These are phyloP conservation scores for Pachypanchax playfairii DNA, from an alignment of 2,113 vertebrate species.

Conservation along the genomic window DNA sequence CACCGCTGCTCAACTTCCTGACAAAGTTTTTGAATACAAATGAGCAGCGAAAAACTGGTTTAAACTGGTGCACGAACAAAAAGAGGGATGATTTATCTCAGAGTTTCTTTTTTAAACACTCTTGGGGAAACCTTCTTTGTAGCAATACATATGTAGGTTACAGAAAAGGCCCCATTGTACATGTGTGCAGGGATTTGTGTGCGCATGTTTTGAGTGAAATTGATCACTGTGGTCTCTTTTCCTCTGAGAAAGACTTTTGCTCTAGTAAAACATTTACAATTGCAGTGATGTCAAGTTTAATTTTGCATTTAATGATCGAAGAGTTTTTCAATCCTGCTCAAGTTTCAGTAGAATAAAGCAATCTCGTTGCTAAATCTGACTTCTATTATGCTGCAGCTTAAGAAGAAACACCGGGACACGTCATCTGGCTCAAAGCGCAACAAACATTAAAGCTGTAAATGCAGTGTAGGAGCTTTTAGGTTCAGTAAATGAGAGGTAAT, in stretches of 20 bases:
- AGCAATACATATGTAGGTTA: neutral
- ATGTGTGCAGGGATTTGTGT: neutral
- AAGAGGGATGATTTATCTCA: conserved; percentile 1
- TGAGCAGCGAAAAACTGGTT: conserved; percentile 40
- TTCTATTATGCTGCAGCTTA: neutral
- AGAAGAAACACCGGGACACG: neutral
- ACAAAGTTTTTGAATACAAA: conserved; percentile 51
- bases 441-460: neutral
- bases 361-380: neutral
- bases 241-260: neutral
- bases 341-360: neutral
- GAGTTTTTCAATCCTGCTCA: conserved; percentile 3
- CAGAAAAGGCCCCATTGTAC: neutral
- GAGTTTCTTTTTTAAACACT: neutral
- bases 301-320: conserved; percentile 21
- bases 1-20: conserved; percentile 52
- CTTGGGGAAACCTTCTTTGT: neutral
- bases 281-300: conserved; percentile 31
- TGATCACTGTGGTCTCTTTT: conserved; percentile 7
- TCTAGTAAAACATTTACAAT: conserved; percentile 37
- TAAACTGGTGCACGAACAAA: conserved; percentile 34
- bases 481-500: conserved; percentile 15
- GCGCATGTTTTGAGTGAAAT: conserved; percentile 15
- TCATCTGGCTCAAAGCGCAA: neutral
- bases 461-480: neutral